Evolutionary conservation across 2,113 vertebrate genomes (phyloP).

Genomic region (Colossoma macropomum): DNA sequence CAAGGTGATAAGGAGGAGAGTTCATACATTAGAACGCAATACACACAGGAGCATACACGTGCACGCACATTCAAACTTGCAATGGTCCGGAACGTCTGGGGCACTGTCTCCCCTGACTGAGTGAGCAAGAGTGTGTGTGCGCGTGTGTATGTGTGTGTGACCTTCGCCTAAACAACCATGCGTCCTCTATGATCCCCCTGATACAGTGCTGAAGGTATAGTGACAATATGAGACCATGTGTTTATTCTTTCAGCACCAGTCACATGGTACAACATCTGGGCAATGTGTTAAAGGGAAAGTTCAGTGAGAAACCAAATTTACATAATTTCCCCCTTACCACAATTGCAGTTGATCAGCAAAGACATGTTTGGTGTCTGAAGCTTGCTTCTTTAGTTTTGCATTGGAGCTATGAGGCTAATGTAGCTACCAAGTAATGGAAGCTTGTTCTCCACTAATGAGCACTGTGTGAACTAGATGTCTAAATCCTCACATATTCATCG

Average conservation of each 20-base stretch:
- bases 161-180: constrained; percentile 12
- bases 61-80: not conserved
- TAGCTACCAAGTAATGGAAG: no score
- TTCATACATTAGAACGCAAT: constrained; percentile 22
- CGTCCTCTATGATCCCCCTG: constrained; percentile 17
- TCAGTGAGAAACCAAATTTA: no score
- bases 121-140: not conserved
- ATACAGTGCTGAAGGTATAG: not conserved
- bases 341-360: no score
- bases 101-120: not conserved
- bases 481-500: no score
- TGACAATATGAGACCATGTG: not conserved
- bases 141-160: not conserved
- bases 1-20: constrained; percentile 41
- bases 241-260: not conserved
- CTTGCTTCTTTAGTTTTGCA: no score
- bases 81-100: constrained; percentile 32
- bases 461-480: no score
- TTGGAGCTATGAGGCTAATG: no score
- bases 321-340: no score
- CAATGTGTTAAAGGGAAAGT: no score
- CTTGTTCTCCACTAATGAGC: no score
- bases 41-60: not conserved
- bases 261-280: no score
- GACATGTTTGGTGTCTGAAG: no score